Conservation (phyloP, 1,140 invertebrate species). For the Drosophila sucinea region DNA sequence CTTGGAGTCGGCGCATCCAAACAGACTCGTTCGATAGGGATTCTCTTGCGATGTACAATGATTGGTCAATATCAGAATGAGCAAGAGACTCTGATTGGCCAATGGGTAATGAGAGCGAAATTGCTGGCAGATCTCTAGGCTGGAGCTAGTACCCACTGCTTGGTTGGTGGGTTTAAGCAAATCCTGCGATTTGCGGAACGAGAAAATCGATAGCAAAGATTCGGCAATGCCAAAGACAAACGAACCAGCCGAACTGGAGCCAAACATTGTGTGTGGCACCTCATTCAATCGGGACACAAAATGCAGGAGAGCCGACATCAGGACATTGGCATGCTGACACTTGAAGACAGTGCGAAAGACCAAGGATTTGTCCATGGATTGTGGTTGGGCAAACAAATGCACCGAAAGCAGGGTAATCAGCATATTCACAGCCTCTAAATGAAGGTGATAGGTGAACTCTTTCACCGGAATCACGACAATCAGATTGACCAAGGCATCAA, state of each 20-base stretch:
- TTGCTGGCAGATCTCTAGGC: constrained; percentile 83
- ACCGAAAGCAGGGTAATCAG: constrained; percentile 93
- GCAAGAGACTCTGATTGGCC: constrained; percentile 93
- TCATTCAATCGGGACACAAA: constrained; percentile 91
- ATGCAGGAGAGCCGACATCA: constrained; percentile 90
- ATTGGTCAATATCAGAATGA: constrained; percentile 95
- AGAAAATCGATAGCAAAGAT: constrained; percentile 89
- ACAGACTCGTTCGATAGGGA: constrained; percentile 93
- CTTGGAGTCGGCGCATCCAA: constrained; percentile 88
- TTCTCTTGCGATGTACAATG: constrained; percentile 92
- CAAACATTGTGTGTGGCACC: constrained; percentile 88
- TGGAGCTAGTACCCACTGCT: constrained; percentile 31
- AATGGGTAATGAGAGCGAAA: constrained; percentile 86
- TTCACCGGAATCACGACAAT: constrained; percentile 82
- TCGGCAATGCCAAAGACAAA: constrained; percentile 92
- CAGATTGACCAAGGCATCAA: constrained; percentile 80
- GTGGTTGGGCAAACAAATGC: constrained; percentile 91
- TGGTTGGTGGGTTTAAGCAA: constrained; percentile 64
- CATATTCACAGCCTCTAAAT: constrained; percentile 94
- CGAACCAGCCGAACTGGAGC: constrained; percentile 88
- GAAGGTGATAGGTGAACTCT: constrained; percentile 94
- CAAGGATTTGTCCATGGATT: constrained; percentile 74
- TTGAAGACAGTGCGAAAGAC: constrained; percentile 88
- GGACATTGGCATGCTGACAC: constrained; percentile 86
- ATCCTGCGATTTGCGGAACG: constrained; percentile 84